phyloP scores from a whole-genome alignment of 2,888 invertebrate genomes.

The Spicauda simplicius region DNA sequence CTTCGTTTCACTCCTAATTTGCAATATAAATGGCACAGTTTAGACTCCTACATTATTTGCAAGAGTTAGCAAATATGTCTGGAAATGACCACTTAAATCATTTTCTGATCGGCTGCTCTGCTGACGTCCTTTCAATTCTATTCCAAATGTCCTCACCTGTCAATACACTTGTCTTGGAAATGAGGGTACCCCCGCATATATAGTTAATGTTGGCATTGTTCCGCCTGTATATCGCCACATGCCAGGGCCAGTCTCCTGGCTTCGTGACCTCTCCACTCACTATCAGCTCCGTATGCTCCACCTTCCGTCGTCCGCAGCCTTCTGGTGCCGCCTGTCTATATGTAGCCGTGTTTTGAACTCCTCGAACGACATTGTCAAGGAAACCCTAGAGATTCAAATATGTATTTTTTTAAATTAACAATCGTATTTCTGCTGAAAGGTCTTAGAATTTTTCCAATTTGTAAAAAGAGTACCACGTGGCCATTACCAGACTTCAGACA shows the following conservation, averaged over 20 bases:
- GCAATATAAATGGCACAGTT: no score
- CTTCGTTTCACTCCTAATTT: no score
- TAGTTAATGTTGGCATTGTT: constrained; percentile 51
- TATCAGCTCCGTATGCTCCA: constrained; percentile 59
- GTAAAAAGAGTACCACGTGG: no score
- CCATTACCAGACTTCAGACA: no score
- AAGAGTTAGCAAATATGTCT: no score
- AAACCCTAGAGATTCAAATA: constrained; percentile 12
- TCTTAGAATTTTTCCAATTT: no score
- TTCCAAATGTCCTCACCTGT: constrained; percentile 52
- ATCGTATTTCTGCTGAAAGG: no score
- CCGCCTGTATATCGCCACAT: constrained; percentile 60
- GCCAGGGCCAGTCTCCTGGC: constrained; percentile 75
- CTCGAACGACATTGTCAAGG: constrained; percentile 1
- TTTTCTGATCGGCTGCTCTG: no score
- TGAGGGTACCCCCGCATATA: constrained; percentile 67
- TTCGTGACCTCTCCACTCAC: constrained; percentile 59
- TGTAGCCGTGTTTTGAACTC: constrained; percentile 46
- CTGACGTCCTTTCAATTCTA: no score
- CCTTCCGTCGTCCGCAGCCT: constrained; percentile 58
- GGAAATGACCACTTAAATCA: no score
- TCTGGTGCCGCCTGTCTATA: constrained; percentile 40
- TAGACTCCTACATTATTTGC: no score
- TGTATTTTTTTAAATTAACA: no score
- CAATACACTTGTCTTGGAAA: constrained; percentile 56